Evolutionary conservation across 2,113 vertebrate species (phyloP).

Genomic region (Riparia riparia): DNA sequence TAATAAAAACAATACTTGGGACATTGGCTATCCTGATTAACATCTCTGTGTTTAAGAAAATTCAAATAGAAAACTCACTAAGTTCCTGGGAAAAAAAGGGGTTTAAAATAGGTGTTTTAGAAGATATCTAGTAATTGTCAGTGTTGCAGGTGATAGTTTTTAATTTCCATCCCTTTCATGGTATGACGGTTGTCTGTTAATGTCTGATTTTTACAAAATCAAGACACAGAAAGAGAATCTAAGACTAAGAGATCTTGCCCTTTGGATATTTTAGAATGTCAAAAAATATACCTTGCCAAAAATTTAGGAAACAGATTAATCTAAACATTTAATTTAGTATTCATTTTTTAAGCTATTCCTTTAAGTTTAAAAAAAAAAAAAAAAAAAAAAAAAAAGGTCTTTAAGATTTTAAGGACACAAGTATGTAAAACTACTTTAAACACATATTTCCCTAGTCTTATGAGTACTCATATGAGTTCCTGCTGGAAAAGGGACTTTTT

Average conservation of each 20-base stretch:
- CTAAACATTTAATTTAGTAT: not conserved
- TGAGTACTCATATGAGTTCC: not conserved
- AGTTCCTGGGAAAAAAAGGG: not conserved
- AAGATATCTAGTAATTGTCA: not conserved
- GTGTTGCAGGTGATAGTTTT: fast-evolving
- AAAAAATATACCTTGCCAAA: not conserved
- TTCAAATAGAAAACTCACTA: not conserved
- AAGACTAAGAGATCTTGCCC: not conserved
- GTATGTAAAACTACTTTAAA: not conserved
- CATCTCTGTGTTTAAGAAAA: not conserved
- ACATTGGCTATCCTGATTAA: not conserved
- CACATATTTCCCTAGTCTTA: not conserved
- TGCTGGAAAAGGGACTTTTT: not conserved
- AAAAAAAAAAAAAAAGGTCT: not conserved
- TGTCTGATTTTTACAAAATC: not conserved
- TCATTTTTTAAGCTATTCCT: not conserved
- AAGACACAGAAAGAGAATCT: not conserved
- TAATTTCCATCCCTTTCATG: not conserved
- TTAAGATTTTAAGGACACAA: not conserved
- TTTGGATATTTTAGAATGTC: not conserved
- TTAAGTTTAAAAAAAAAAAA: not conserved
- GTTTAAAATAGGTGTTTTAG: not conserved
- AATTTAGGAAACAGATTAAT: not conserved
- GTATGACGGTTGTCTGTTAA: not conserved
- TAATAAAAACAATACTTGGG: not conserved